Conservation (phyloP, 2,888 invertebrate genomes). For the Philereme vetulata region DNA sequence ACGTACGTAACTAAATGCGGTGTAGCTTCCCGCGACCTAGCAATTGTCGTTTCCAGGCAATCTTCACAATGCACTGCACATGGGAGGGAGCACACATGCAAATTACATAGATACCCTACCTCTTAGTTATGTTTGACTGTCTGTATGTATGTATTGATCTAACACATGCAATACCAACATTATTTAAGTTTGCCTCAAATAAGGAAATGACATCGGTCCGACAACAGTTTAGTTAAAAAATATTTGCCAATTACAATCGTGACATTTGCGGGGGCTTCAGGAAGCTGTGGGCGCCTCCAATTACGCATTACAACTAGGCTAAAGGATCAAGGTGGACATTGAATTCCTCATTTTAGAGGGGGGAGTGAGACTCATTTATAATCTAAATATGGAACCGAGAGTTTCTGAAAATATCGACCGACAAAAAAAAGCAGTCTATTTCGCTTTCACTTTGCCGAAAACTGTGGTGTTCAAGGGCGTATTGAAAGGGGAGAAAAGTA, state of each 20-base stretch:
- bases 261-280: constrained; percentile 55
- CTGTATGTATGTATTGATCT: background rate
- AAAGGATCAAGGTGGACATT: constrained; percentile 53
- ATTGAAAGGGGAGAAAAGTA: no score
- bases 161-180: background rate
- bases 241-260: constrained; percentile 48
- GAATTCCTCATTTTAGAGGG: constrained; percentile 21
- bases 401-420: no score
- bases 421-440: no score
- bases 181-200: no score
- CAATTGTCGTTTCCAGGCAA: background rate
- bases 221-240: constrained; percentile 37
- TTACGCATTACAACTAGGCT: constrained; percentile 53
- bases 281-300: constrained; percentile 60
- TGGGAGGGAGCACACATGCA: no score
- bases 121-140: background rate
- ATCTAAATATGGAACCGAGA: no score
- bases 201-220: no score
- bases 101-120: background rate
- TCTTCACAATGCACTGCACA: background rate
- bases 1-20: background rate
- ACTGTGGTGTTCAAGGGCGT: no score
- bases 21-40: background rate
- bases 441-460: no score
- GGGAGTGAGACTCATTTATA: no score